These are phyloP conservation scores for Candoia aspera DNA, from an alignment of 2,113 vertebrate genomes.

Conservation along the genomic window DNA sequence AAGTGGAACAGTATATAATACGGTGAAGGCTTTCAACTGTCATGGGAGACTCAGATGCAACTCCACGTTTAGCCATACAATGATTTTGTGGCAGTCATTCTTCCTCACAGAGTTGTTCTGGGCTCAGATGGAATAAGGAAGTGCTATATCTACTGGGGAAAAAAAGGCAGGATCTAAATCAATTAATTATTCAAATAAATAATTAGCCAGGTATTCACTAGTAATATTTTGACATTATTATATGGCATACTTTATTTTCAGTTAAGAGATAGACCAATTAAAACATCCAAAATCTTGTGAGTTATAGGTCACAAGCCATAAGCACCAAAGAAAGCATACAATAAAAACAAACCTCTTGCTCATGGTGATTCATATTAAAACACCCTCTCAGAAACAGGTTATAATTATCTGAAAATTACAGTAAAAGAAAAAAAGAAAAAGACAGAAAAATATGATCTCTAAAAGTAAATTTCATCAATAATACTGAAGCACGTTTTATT, in stretches of 20 bases:
- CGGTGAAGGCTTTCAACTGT: not conserved
- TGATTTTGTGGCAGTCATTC: not conserved
- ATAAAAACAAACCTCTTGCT: slow-evolving; percentile 34
- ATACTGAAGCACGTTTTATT: slow-evolving; percentile 9
- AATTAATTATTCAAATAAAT: not conserved
- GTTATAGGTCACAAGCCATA: not conserved
- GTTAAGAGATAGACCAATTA: not conserved
- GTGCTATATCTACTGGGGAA: not conserved
- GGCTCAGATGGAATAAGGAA: not conserved
- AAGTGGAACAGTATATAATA: not conserved
- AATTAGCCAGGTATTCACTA: not conserved
- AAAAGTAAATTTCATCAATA: slow-evolving; percentile 57
- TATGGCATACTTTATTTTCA: not conserved
- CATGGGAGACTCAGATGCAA: not conserved
- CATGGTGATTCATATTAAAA: slow-evolving; percentile 38
- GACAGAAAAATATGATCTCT: slow-evolving; percentile 48
- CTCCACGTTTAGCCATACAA: not conserved
- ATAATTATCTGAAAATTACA: slow-evolving; percentile 64
- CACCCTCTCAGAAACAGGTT: slow-evolving; percentile 56
- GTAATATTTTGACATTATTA: not conserved
- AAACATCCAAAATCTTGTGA: not conserved
- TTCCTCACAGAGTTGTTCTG: not conserved
- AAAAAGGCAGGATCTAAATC: not conserved
- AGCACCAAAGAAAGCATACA: not conserved
- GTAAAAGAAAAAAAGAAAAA: slow-evolving; percentile 44